Evolutionary conservation across 2,888 invertebrate species (phyloP).

Genomic region (Chymomyza fuscimana): DNA sequence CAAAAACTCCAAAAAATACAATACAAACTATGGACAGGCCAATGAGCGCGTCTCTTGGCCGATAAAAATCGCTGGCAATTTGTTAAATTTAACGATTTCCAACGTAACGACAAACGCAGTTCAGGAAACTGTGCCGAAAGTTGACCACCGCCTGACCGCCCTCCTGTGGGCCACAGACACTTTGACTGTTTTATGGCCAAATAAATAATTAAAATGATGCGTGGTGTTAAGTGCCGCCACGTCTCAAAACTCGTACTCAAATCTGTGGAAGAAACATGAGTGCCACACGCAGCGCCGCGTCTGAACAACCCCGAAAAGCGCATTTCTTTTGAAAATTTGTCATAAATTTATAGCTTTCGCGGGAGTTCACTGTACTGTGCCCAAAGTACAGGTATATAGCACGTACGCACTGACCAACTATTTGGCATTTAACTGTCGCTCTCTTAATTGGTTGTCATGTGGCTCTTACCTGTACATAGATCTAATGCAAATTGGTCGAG

Average conservation of each 20-base stretch:
- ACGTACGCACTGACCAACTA: background rate
- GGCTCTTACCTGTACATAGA: conserved; percentile 51
- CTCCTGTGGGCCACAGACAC: conserved; percentile 32
- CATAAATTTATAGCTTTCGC: conserved; percentile 71
- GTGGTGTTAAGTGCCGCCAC: conserved; percentile 69
- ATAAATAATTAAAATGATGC: conserved; percentile 75
- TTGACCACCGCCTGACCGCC: conserved; percentile 34
- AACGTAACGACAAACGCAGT: conserved; percentile 45
- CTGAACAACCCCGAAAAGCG: conserved; percentile 1
- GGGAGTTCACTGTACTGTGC: conserved; percentile 61
- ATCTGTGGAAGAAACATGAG: conserved; percentile 3
- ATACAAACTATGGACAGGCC: conserved; percentile 57
- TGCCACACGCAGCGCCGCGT: conserved; percentile 62
- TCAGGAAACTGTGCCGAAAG: conserved; percentile 61
- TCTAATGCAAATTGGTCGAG: conserved; percentile 58
- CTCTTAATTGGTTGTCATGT: conserved; percentile 70
- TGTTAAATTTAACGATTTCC: conserved; percentile 73
- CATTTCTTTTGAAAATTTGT: conserved; percentile 72
- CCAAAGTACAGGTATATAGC: background rate
- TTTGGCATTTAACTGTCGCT: conserved; percentile 12
- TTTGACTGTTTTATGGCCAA: conserved; percentile 69
- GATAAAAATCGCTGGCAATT: conserved; percentile 75
- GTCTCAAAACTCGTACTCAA: conserved; percentile 28
- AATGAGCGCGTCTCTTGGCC: conserved; percentile 38
- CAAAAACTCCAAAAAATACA: conserved; percentile 19